phyloP scores from a whole-genome alignment of 30 jellyfish, hydroid and myxozoan species.

The Clytia hemisphaerica region DNA sequence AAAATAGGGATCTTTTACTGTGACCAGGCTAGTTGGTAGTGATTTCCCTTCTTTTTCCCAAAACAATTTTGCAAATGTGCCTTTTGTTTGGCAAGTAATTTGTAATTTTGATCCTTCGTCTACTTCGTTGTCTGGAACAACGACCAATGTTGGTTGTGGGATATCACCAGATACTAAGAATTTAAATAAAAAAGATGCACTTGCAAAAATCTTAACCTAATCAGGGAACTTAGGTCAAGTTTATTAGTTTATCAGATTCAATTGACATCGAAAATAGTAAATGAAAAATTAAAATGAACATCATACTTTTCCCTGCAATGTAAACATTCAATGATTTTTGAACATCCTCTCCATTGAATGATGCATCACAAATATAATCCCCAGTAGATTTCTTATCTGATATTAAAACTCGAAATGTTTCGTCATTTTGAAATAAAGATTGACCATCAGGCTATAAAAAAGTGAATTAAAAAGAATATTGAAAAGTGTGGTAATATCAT shows the following conservation, averaged over 20 bases:
- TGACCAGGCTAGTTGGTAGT: neutral
- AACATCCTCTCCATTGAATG: neutral
- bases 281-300: neutral
- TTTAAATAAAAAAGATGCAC: neutral
- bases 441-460: constrained; percentile 21
- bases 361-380: constrained; percentile 18
- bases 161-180: constrained; percentile 16
- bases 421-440: neutral
- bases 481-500: too few relatives aligned
- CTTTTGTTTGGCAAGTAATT: constrained; percentile 10
- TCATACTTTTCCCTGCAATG: constrained; percentile 19
- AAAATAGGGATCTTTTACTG: neutral
- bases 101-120: constrained; percentile 12
- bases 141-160: constrained; percentile 12
- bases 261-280: neutral
- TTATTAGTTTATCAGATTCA: neutral
- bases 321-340: constrained; percentile 1
- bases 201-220: too few relatives aligned
- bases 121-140: neutral
- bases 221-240: too few relatives aligned
- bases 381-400: constrained; percentile 11
- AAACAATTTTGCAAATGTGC: constrained; percentile 17
- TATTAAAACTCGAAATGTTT: neutral
- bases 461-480: neutral
- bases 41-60: constrained; percentile 10